phyloP scores from a whole-genome alignment of 2,113 vertebrate genomes.

The Parus major region DNA sequence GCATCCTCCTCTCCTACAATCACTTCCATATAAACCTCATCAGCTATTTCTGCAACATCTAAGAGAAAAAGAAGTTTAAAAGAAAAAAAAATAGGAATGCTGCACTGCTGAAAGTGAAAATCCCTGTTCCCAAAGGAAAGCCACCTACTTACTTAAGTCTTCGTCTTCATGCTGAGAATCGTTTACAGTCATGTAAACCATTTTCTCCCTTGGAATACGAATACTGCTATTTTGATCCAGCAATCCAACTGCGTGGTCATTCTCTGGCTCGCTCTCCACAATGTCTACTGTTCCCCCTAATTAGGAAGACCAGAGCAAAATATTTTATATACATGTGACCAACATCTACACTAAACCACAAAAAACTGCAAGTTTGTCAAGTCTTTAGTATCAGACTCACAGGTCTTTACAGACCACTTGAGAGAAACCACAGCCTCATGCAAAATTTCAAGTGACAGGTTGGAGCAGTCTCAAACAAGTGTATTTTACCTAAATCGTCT shows the following conservation, averaged over 20 bases:
- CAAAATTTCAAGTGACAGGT: slow-evolving; percentile 4
- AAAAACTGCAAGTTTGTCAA: neutral
- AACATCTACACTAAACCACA: neutral
- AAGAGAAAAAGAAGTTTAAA: slow-evolving; percentile 58
- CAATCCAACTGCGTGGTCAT: slow-evolving; percentile 82
- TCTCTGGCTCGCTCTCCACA: slow-evolving; percentile 90
- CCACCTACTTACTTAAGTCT: slow-evolving; percentile 87
- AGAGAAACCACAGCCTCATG: neutral
- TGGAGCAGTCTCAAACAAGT: slow-evolving; percentile 21
- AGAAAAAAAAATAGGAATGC: neutral
- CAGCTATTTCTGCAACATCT: slow-evolving; percentile 90
- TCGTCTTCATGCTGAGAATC: slow-evolving; percentile 92
- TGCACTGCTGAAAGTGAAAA: slow-evolving; percentile 35
- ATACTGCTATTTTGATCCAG: slow-evolving; percentile 85
- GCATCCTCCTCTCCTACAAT: slow-evolving; percentile 91
- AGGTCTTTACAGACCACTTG: neutral
- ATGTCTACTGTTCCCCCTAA: slow-evolving; percentile 93
- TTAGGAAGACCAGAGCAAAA: slow-evolving; percentile 44
- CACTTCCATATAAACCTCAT: slow-evolving; percentile 96
- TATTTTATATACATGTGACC: neutral
- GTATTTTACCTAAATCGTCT: slow-evolving; percentile 91
- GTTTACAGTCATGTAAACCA: slow-evolving; percentile 97
- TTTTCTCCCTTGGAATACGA: slow-evolving; percentile 91
- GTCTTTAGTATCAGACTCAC: neutral
- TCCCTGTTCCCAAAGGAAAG: slow-evolving; percentile 67